Evolutionary conservation across 1,140 invertebrate species (phyloP).

Genomic region (Brachionus rubens): DNA sequence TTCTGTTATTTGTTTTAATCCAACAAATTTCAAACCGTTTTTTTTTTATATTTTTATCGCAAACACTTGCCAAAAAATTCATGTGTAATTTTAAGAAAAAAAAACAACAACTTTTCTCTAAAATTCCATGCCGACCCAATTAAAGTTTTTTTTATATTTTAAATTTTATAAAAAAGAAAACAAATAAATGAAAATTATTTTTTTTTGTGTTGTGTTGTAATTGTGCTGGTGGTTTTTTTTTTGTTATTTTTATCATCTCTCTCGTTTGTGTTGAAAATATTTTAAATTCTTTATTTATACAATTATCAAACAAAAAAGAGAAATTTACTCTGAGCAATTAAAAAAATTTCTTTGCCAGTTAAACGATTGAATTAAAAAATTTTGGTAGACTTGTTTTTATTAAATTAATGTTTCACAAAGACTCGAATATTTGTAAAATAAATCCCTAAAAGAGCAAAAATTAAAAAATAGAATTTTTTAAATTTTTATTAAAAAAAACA

Average conservation of each 20-base stretch:
- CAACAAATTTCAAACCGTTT: neutral
- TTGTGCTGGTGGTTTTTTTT: constrained; percentile 6
- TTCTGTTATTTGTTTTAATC: constrained; percentile 19
- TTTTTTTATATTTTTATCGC: neutral
- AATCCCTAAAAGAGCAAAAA: constrained; percentile 1
- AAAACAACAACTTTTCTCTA: neutral
- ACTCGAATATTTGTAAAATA: constrained; percentile 9
- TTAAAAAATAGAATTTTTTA: neutral
- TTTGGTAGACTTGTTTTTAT: neutral
- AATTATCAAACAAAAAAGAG: constrained; percentile 2
- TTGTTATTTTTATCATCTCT: constrained; percentile 23
- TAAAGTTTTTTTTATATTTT: neutral
- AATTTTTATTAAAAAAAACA: no score
- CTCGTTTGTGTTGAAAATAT: neutral
- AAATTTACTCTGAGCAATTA: constrained; percentile 26
- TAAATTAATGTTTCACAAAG: constrained; percentile 38
- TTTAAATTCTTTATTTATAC: no score
- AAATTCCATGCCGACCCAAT: constrained; percentile 26
- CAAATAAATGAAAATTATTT: constrained; percentile 8
- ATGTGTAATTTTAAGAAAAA: neutral
- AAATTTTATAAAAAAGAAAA: neutral
- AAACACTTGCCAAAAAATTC: constrained; percentile 24
- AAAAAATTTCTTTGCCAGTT: neutral
- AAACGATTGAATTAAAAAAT: constrained; percentile 6
- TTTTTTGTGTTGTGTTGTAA: no score